A percentile compares a stretch with the other conserved stretches of the same genome.
Conservation (phyloP, 30 jellyfish, hydroid and myxozoan species). For the Rhopilema esculentum region DNA sequence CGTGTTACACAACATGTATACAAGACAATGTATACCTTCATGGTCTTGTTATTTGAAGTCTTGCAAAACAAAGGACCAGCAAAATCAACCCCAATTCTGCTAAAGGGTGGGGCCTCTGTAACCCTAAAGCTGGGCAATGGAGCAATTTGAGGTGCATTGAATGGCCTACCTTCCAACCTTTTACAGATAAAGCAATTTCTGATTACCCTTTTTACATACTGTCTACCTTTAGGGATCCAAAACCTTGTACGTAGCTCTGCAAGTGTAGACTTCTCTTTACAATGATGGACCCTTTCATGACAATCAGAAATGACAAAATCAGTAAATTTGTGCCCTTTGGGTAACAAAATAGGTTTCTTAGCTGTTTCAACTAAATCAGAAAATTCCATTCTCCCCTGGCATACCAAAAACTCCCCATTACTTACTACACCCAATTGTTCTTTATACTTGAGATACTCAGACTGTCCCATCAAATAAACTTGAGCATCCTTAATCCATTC, state of each 20-base stretch:
- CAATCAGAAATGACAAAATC: conserved; percentile 25
- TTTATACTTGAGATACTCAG: conserved; percentile 8
- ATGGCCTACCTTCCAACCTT: conserved; percentile 32
- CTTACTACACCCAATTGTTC: conserved; percentile 8
- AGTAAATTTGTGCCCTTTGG: conserved; percentile 39
- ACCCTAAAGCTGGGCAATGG: conserved; percentile 36
- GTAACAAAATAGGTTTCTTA: conserved; percentile 27
- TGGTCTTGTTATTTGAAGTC: background rate
- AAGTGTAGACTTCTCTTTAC: conserved; percentile 29
- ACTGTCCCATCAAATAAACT: conserved; percentile 2
- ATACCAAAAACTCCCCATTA: conserved; percentile 25
- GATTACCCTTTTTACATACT: conserved; percentile 3
- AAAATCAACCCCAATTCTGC: conserved; percentile 37
- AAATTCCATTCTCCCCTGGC: conserved; percentile 41
- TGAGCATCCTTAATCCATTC: conserved; percentile 58
- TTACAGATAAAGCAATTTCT: conserved; percentile 6
- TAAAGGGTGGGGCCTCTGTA: conserved; percentile 35
- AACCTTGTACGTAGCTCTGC: background rate
- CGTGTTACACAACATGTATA: conserved; percentile 35
- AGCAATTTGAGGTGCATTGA: conserved; percentile 10
- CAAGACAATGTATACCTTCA: conserved; percentile 1
- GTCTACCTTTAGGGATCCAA: conserved; percentile 5
- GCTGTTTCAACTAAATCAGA: conserved; percentile 24
- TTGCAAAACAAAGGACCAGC: conserved; percentile 34
- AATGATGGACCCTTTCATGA: conserved; percentile 41